phyloP scores from a whole-genome alignment of 2,888 invertebrate genomes.

The Machimus atricapillus region DNA sequence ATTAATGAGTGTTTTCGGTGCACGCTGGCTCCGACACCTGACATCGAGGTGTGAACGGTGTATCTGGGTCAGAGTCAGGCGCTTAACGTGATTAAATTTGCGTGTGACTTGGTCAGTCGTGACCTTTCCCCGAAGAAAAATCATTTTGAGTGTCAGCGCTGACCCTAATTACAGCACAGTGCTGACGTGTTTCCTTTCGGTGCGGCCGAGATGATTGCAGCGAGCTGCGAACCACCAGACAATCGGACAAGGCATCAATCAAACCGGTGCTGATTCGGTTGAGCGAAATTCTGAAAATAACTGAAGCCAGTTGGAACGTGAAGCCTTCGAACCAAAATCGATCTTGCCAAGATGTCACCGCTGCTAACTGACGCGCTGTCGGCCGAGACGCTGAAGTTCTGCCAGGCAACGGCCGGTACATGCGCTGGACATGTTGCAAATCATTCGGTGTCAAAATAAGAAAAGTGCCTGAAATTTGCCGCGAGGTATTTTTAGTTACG shows the following conservation, averaged over 20 bases:
- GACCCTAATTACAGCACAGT: background rate
- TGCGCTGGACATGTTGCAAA: constrained; percentile 25
- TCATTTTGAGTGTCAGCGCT: background rate
- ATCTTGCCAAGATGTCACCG: background rate
- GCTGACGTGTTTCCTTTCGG: background rate
- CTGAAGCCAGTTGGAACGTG: background rate
- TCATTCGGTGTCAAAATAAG: constrained; percentile 27
- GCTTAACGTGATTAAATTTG: background rate
- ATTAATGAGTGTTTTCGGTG: background rate
- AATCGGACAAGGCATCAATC: constrained; percentile 20
- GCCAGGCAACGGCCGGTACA: background rate
- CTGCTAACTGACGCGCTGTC: background rate
- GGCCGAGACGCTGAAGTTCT: background rate
- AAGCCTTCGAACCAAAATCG: background rate
- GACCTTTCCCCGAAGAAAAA: background rate
- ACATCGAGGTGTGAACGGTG: constrained; percentile 4
- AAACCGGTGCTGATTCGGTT: background rate
- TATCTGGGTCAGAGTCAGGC: background rate
- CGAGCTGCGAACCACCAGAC: background rate
- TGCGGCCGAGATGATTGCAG: background rate
- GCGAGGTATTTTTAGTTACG: constrained; percentile 24
- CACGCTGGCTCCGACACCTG: constrained; percentile 21
- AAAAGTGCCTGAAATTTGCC: background rate
- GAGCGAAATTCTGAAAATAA: background rate
- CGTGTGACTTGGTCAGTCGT: background rate